Evolutionary conservation across 2,113 vertebrate genomes (phyloP).

Genomic region (Gulo gulo): DNA sequence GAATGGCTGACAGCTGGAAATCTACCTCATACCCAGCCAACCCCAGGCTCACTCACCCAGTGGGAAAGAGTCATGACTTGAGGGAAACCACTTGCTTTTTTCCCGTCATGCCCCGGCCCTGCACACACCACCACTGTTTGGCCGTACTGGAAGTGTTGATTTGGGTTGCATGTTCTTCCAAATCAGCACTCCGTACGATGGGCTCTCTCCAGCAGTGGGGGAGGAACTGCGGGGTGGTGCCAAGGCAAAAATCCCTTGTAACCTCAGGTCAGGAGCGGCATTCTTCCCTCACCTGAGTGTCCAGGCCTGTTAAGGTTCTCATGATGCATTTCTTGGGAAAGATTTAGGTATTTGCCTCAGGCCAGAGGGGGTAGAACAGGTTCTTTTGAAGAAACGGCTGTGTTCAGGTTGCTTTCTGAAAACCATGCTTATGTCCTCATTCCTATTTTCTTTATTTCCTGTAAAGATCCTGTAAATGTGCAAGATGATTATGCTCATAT

Average conservation of each 20-base stretch:
- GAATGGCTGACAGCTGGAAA: not conserved
- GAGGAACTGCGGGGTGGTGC: not conserved
- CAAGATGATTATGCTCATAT: rapidly evolving
- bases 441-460: not conserved
- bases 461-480: not conserved
- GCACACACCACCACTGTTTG: not conserved
- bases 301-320: not conserved
- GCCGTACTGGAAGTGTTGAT: not conserved
- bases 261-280: not conserved
- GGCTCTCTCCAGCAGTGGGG: not conserved
- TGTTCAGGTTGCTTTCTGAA: not conserved
- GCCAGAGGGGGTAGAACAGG: not conserved
- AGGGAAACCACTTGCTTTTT: not conserved
- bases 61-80: not conserved
- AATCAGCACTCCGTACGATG: not conserved
- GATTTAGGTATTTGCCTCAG: not conserved
- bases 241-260: not conserved
- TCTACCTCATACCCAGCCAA: not conserved
- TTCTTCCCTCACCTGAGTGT: not conserved
- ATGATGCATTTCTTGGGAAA: not conserved
- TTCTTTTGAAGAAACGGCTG: not conserved
- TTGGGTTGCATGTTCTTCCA: not conserved
- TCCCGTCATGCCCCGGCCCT: too few relatives aligned
- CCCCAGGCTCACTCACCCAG: not conserved
- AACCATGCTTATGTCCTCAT: not conserved